Base-by-base conservation (phyloP, 1,140 invertebrate genomes). In the Harlomillsia oculata region DNA sequence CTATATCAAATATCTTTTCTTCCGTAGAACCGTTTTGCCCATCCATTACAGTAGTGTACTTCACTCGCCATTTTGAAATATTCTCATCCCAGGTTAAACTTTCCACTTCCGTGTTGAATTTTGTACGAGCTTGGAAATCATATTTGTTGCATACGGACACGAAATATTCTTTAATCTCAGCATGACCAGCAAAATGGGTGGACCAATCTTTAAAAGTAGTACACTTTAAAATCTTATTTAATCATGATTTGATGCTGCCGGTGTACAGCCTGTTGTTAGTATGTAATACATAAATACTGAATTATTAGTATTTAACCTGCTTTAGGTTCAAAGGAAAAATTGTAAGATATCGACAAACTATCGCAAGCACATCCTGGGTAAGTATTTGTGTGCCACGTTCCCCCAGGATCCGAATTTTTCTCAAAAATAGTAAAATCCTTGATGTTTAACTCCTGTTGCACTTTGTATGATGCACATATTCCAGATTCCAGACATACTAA, bases 351-450 rank as follows among this genome's bases (percentile, higher is more conserved):
- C 43, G 53, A 56, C 9, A 36, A 53, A 18, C 59, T 43, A 26
- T 63, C 56, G 39, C 56, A 63, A 16, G 56, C 60, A 59, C 21
- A 53, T 55, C 40, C 25, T 11, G 23, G 37, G 26, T 57, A 53
- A 14, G 16, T 51, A 41, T 56, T 62, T 21, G 49, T 50, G 16
- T 56, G 41, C 61, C 61, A 63, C 4, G 61, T 56, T 16, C 61
- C 61, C 1, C 61, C 61, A 14, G 40, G 21, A 51, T 51, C 36
- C 3, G 37, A 13, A 26, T 51, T 51, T 20, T 34, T 16, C 11
- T 51, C 49, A 51, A 39, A 51, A 13, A 51, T 14, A 1, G 49
- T 51, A n/a, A 30, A 51, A 8, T 34, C 23, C 16, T 40, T 37
- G 3, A 39, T 2, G 6, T 37, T 37, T n/a, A 51, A 39, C 16